Conservation (phyloP, 2,888 invertebrate species). For the Megaustenia siamemsis region DNA sequence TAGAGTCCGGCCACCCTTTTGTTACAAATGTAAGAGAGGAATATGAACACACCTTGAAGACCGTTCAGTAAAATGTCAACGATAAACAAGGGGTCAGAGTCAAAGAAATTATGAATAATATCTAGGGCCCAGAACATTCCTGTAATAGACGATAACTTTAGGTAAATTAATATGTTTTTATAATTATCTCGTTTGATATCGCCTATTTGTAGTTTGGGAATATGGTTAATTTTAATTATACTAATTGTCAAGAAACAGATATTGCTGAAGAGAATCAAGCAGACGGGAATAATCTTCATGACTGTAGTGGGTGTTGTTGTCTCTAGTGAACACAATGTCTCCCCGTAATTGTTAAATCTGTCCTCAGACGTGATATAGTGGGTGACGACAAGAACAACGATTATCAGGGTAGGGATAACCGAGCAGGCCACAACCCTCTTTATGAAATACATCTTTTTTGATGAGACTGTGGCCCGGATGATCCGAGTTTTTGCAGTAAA, state of each 20-base stretch:
- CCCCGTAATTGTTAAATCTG: conserved; percentile 9
- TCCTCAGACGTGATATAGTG: neutral
- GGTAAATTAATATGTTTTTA: conserved; percentile 29
- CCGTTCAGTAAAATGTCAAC: conserved; percentile 40
- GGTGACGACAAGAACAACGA: neutral
- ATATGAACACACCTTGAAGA: conserved; percentile 38
- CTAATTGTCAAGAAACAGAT: conserved; percentile 14
- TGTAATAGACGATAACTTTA: conserved; percentile 42
- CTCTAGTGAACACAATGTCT: conserved; percentile 1
- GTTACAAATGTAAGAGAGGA: no score
- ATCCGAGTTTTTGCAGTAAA: conserved; percentile 37
- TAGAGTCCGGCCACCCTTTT: conserved; percentile 32
- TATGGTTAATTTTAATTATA: conserved; percentile 24
- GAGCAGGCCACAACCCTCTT: neutral
- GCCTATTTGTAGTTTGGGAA: conserved; percentile 1
- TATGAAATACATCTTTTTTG: neutral
- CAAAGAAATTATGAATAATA: conserved; percentile 17
- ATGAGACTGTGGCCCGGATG: neutral
- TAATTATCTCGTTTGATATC: conserved; percentile 32
- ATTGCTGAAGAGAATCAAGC: neutral
- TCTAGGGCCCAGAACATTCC: conserved; percentile 45
- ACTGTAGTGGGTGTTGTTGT: neutral
- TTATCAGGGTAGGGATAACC: neutral
- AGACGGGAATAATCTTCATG: conserved; percentile 12
- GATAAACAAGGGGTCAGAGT: conserved; percentile 18